These are phyloP conservation scores for Glossophaga mutica DNA, from an alignment of 2,797 vertebrate genomes.

Conservation along the genomic window DNA sequence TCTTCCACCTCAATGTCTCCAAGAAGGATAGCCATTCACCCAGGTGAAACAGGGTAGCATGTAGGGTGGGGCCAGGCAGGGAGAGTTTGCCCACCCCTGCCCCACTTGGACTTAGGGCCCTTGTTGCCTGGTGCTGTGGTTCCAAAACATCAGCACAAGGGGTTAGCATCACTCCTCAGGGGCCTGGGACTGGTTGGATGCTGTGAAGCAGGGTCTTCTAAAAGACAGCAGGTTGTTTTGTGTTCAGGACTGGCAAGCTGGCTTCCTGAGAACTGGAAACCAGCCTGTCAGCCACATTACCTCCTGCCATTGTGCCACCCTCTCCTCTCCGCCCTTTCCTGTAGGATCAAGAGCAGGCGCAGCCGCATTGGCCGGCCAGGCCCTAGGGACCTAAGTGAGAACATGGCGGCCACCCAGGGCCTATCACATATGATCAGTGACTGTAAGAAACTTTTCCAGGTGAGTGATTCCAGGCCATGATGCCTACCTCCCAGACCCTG, in stretches of 20 bases:
- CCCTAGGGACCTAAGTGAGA: constrained; percentile 88
- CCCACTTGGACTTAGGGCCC: not conserved
- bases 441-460: constrained; percentile 92
- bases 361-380: constrained; percentile 84
- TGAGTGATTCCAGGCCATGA: constrained; percentile 60
- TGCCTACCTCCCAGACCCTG: not conserved
- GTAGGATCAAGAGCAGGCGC: constrained; percentile 83
- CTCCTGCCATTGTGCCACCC: not conserved
- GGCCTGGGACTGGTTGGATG: not conserved
- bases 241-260: not conserved
- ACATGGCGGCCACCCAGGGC: constrained; percentile 88
- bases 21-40: constrained; percentile 88
- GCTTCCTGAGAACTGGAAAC: not conserved
- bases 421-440: constrained; percentile 89
- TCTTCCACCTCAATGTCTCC: constrained; percentile 90
- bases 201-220: not conserved
- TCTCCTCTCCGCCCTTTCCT: not conserved
- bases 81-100: not conserved
- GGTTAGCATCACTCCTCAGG: not conserved
- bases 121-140: not conserved
- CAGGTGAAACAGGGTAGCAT: constrained; percentile 77
- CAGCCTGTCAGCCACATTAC: not conserved
- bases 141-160: not conserved
- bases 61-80: not conserved
- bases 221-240: not conserved